Evolutionary conservation across 2,888 invertebrate species (phyloP).

Genomic region (Nasonia oneida): DNA sequence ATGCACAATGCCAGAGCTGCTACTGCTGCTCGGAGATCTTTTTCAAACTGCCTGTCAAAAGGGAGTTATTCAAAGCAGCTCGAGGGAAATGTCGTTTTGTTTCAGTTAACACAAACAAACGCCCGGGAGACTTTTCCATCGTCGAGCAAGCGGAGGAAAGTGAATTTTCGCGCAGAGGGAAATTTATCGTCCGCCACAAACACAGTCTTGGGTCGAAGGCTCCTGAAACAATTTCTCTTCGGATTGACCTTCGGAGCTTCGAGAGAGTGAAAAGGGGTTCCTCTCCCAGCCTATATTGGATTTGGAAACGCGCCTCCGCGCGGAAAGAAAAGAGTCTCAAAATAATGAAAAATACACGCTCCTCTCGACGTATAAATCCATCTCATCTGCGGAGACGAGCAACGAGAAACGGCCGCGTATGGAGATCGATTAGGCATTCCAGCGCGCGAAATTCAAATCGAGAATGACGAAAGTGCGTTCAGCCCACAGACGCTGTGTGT

Average conservation of each 20-base stretch:
- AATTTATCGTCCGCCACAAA: background rate
- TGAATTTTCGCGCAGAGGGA: background rate
- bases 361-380: background rate
- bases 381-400: background rate
- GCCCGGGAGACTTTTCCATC: background rate
- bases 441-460: background rate
- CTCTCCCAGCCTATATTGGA: constrained; percentile 1
- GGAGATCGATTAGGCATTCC: background rate
- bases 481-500: background rate
- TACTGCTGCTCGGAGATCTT: background rate
- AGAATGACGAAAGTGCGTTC: background rate
- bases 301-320: background rate
- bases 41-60: background rate
- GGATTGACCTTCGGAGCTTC: background rate
- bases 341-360: background rate
- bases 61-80: background rate
- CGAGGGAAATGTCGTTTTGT: background rate
- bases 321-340: background rate
- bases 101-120: background rate
- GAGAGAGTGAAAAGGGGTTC: background rate
- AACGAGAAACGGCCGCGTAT: background rate
- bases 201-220: background rate
- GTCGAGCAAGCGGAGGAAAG: background rate
- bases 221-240: constrained; percentile 9
- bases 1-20: background rate